Conservation (phyloP, 92 coral and sea anemone genomes). For the Parazoanthus darwini region DNA sequence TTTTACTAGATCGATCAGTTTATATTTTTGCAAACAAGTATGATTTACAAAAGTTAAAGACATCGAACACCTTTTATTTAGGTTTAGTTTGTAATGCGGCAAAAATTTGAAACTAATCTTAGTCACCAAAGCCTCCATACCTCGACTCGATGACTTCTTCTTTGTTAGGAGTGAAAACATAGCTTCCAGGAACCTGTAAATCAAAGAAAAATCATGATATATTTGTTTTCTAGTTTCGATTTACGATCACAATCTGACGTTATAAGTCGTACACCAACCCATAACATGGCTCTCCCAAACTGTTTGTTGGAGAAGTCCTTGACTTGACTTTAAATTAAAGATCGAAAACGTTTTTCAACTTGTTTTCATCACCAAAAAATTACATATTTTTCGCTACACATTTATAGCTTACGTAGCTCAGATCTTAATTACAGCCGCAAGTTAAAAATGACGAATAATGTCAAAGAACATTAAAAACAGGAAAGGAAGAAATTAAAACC, state of each 20-base stretch:
- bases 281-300: not conserved
- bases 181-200: constrained; percentile 71
- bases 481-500: not conserved
- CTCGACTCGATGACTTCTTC: constrained; percentile 84
- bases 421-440: not conserved
- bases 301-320: not conserved
- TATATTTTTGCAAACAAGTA: too few species aligned
- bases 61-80: not conserved
- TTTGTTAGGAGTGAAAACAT: constrained; percentile 83
- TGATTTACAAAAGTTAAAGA: too few species aligned
- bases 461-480: too few species aligned
- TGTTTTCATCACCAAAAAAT: not conserved
- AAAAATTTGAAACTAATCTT: not conserved
- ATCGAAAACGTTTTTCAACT: not conserved
- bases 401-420: not conserved
- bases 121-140: constrained; percentile 31
- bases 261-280: not conserved
- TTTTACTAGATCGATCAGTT: too few species aligned
- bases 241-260: not conserved
- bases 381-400: not conserved
- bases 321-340: not conserved
- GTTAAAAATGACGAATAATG: not conserved
- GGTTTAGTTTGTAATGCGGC: not conserved
- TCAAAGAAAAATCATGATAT: not conserved
- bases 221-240: not conserved